Evolutionary conservation across 2,888 invertebrate genomes (phyloP), one percentile per base, ranked within the genome.

Genomic region (Andrena marginata): DNA sequence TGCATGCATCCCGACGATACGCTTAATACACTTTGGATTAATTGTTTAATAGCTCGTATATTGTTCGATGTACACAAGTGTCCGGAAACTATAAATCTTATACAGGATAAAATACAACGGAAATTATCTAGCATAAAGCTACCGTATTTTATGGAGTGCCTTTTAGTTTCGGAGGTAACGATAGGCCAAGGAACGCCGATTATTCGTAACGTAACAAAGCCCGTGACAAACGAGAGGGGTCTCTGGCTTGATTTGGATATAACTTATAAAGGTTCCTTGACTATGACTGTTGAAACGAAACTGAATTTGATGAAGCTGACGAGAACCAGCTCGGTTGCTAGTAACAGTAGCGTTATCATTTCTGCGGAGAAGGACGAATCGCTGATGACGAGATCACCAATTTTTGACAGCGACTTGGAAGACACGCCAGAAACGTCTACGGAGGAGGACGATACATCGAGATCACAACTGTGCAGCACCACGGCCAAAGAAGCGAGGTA

Each of bases 211-310:
- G 95, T 96, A 71, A 94, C 95, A 20, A 94, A 95, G 82, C 98
- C 98, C 0, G 94, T 95, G 60, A 94, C 97, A 83, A 97, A 98
- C 94, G 96, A 97, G 86, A 96, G 97, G 91, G 99, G 99, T 51
- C 95, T 98, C 74, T 99, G 99, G 98, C 95, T 98, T 0, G 98
- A 98, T 94, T 95, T 98, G 16, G 97, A 98, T 91, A 94, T 98
- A 77, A 95, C 96, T 2, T 98, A 98, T 94, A 96, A 96, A 88
- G 98, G 98, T 68, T 95, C 96, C 85, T 96, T 97, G 59, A 96
- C 96, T 85, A 96, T 98, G 95, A 97, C 97, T 1, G 95, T 99
- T 49, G 97, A 97, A 92, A 98, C 98, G 1, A 98, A 98, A 93
- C 95, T 98, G 87, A 98, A 98, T 94, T 94, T 97, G 62, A 96